Conservation (phyloP, 2,113 vertebrate genomes). For the Oncorhynchus tshawytscha region DNA sequence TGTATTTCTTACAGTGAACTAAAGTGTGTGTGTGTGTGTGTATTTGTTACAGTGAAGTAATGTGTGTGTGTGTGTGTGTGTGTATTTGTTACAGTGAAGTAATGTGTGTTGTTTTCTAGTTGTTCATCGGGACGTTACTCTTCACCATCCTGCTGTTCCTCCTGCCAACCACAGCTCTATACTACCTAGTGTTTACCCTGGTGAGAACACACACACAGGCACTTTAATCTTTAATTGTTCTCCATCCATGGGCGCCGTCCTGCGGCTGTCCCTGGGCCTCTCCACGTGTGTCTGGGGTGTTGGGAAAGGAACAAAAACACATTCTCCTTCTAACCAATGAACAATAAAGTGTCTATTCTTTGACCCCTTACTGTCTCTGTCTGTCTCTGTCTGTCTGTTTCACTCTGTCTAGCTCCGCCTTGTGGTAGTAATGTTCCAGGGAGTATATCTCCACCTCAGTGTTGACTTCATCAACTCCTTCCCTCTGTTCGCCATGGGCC, state of each 20-base stretch:
- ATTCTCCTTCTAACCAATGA: too few species aligned
- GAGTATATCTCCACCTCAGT: slow-evolving; percentile 84
- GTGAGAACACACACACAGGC: slow-evolving; percentile 64
- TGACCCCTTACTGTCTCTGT: too few species aligned
- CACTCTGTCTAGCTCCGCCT: slow-evolving; percentile 81
- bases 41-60: too few species aligned
- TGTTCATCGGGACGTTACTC: slow-evolving; percentile 93
- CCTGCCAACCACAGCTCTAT: slow-evolving; percentile 91
- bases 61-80: too few species aligned
- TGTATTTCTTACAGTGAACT: too few species aligned
- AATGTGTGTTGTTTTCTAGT: slow-evolving; percentile 61
- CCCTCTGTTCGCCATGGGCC: slow-evolving; percentile 85
- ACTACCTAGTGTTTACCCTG: slow-evolving; percentile 97
- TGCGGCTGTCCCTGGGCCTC: too few species aligned
- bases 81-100: neutral
- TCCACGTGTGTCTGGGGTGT: too few species aligned
- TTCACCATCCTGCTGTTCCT: slow-evolving; percentile 95
- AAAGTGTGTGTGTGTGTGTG: accelerated
- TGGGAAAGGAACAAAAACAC: too few species aligned
- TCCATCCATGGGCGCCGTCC: too few species aligned
- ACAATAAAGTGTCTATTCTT: too few species aligned
- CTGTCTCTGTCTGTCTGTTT: too few species aligned
- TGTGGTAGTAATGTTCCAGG: slow-evolving; percentile 89
- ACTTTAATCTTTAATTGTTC: too few species aligned
- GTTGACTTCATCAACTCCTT: slow-evolving; percentile 90